These are phyloP conservation scores for Megastigmus dorsalis DNA, from an alignment of 2,888 invertebrate genomes.

Conservation along the genomic window DNA sequence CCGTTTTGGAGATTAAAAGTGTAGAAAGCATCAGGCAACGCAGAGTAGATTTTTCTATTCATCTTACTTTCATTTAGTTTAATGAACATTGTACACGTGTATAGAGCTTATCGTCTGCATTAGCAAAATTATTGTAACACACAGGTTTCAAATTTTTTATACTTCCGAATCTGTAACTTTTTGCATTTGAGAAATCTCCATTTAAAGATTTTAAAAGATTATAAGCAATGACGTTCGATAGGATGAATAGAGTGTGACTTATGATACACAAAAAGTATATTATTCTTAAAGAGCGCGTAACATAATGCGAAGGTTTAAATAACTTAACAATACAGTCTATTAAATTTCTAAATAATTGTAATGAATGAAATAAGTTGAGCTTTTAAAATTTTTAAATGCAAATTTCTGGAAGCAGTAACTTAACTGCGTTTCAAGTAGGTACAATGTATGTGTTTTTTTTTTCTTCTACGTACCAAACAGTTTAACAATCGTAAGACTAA, in stretches of 20 bases:
- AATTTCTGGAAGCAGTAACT: not conserved
- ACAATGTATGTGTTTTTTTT: too few species aligned
- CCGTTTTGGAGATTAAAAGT: conserved; percentile 19
- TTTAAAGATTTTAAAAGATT: not conserved
- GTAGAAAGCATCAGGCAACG: conserved; percentile 25
- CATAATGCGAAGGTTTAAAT: too few species aligned
- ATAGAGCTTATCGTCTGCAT: not conserved
- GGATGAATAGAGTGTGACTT: too few species aligned
- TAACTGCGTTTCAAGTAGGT: not conserved
- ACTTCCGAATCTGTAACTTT: not conserved
- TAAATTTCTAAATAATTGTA: too few species aligned
- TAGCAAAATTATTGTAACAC: conserved; percentile 33
- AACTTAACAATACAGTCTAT: too few species aligned
- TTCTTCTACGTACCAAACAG: not conserved
- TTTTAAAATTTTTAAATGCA: conserved; percentile 5
- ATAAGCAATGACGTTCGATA: too few species aligned
- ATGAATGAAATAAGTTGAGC: not conserved
- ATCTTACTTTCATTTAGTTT: conserved; percentile 12
- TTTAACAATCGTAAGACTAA: conserved; percentile 13
- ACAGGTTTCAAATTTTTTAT: conserved; percentile 3
- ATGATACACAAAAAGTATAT: too few species aligned
- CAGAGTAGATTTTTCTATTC: not conserved
- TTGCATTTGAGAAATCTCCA: not conserved
- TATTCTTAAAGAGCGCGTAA: too few species aligned
- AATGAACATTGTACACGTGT: not conserved